Percentiles rank a stretch among this genome's conserved stretches.
Evolutionary conservation across 2,113 vertebrate genomes (phyloP).

Genomic region (Pleuronectes platessa): DNA sequence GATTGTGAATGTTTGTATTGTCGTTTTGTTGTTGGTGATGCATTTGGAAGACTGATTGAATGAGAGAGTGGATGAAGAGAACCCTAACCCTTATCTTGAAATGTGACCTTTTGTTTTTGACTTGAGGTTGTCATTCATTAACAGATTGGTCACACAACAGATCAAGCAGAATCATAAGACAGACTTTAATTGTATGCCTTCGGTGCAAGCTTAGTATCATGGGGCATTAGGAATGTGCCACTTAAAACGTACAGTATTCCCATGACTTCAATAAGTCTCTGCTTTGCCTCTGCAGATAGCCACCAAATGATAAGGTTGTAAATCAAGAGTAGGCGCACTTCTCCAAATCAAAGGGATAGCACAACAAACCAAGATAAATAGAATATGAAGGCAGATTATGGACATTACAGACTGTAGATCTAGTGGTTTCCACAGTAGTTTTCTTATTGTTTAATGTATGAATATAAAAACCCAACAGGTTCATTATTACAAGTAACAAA

Average conservation of each 20-base stretch:
- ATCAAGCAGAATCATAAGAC: background rate
- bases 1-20: background rate
- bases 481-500: no score
- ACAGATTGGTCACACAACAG: background rate
- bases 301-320: background rate
- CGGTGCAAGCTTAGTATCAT: background rate
- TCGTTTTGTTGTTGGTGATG: background rate
- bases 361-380: background rate
- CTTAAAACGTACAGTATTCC: background rate
- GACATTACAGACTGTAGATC: background rate
- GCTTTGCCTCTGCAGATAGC: background rate
- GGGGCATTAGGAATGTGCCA: background rate
- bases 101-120: background rate
- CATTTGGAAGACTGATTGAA: no score
- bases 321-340: background rate
- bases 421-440: background rate
- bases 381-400: constrained; percentile 14
- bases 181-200: background rate
- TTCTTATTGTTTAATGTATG: background rate
- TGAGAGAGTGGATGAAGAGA: background rate
- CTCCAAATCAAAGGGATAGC: background rate
- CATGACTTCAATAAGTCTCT: background rate
- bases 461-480: background rate
- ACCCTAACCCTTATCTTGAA: background rate
- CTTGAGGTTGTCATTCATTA: background rate